phyloP scores from a whole-genome alignment of 1,140 invertebrate genomes.

The Heliconius melpomene region DNA sequence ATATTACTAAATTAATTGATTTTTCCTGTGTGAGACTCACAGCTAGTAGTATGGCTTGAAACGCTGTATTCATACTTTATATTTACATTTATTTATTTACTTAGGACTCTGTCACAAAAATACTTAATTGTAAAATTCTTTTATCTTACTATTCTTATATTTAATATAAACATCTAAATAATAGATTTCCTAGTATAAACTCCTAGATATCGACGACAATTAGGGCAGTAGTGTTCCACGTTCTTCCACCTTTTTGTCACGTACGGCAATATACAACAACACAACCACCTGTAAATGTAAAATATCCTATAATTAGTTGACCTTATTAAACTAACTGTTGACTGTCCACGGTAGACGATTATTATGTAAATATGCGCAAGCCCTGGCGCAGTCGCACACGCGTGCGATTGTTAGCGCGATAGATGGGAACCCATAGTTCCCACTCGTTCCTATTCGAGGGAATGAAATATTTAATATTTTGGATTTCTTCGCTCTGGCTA shows the following conservation, averaged over 20 bases:
- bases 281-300: slow-evolving; percentile 66
- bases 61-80: neutral
- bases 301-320: neutral
- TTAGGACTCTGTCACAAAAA: no score
- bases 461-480: no score
- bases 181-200: slow-evolving; percentile 53
- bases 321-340: neutral
- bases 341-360: neutral
- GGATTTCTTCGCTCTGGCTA: no score
- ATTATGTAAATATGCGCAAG: neutral
- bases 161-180: neutral
- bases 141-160: neutral
- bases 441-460: no score
- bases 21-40: no score
- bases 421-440: no score
- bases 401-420: no score
- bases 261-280: slow-evolving; percentile 71
- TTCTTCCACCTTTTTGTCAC: slow-evolving; percentile 69
- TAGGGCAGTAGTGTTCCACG: slow-evolving; percentile 71
- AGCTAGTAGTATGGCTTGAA: no score
- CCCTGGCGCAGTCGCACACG: no score
- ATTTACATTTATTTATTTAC: no score
- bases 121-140: no score
- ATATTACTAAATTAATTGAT: no score
- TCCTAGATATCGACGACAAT: slow-evolving; percentile 61